phyloP scores from a whole-genome alignment of 2,113 vertebrate species.

The Lipotes vexillifer region DNA sequence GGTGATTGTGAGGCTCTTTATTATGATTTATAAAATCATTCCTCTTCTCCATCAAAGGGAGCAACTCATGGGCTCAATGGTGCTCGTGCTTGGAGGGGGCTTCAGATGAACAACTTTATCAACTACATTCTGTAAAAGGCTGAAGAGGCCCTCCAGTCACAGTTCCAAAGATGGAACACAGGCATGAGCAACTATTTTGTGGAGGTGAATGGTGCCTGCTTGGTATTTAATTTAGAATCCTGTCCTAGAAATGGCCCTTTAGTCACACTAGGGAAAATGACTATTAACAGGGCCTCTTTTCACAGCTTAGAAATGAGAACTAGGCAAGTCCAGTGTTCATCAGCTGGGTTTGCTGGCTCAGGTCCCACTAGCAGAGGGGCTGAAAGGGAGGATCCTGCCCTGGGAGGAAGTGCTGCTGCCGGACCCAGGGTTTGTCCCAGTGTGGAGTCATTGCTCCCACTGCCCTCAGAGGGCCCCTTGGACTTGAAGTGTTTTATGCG shows the following conservation, averaged over 20 bases:
- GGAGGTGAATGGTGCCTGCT: neutral
- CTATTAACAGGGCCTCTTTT: neutral
- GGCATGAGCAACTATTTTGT: neutral
- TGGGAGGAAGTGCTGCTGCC: neutral
- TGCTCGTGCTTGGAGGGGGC: neutral
- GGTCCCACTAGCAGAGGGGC: neutral
- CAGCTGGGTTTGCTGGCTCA: neutral
- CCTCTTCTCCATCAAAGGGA: neutral
- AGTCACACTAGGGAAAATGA: neutral
- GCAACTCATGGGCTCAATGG: neutral
- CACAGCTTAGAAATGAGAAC: neutral
- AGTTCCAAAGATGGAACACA: neutral
- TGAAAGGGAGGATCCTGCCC: neutral
- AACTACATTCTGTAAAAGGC: neutral
- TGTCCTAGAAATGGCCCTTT: neutral
- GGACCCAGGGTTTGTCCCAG: neutral
- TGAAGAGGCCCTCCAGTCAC: neutral
- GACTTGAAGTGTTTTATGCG: neutral
- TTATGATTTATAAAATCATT: neutral
- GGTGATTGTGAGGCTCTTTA: neutral
- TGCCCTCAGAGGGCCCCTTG: neutral
- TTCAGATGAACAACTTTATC: neutral
- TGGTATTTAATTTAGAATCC: neutral
- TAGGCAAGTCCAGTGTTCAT: neutral
- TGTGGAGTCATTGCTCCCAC: neutral